Base-by-base conservation (phyloP, 1,140 invertebrate species). In the Zaprionus nigranus region DNA sequence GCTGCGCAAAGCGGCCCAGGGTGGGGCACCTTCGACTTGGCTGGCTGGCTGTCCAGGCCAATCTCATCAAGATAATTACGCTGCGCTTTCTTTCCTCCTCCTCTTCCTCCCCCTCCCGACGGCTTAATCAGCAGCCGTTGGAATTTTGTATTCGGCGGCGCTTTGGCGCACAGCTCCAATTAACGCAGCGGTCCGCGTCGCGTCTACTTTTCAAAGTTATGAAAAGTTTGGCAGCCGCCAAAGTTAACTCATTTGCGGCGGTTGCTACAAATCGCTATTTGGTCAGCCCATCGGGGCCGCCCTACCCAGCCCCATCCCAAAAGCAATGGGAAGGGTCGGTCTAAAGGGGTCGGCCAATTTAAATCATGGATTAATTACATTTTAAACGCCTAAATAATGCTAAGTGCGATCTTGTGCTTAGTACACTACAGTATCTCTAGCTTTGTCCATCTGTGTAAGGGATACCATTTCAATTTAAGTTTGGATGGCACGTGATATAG, bases 241-340 rank as follows among this genome's bases (percentile, higher is more conserved):
- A 87, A 87, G 80, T 88, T 88, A 87, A 88, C 84, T 82, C 87
- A 87, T 84, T 88, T 88, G 84, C 76, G 71, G 34, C 75, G 79
- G 79, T 86, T 78, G 77, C 82, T 51, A 78, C 74, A 77, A 81
- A 78, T 85, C 70, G 68, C 54, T 70, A 57, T 86, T 79, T 75
- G 82, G 75, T 86, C 78, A 85, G 56, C 28, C 56, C 13, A 15
- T 17, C 9, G 9, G n/a, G n/a, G 13, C n/a, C 17, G 40, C 26
- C 36, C 5, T 11, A 17, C 51, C 54, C 26, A 30, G 11, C 28
- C 28, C 54, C 28, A 34, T 34, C 13, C 54, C 24, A 1, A 2
- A 7, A 46, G 7, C 40, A 51, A 22, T 51, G 0, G 46, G 4
- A 4, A 51, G 4, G 3, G 20, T 7, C 20, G 3, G 1, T 51